Evolutionary conservation across 2,888 invertebrate genomes (phyloP).

Genomic region (Chrysolina americana): DNA sequence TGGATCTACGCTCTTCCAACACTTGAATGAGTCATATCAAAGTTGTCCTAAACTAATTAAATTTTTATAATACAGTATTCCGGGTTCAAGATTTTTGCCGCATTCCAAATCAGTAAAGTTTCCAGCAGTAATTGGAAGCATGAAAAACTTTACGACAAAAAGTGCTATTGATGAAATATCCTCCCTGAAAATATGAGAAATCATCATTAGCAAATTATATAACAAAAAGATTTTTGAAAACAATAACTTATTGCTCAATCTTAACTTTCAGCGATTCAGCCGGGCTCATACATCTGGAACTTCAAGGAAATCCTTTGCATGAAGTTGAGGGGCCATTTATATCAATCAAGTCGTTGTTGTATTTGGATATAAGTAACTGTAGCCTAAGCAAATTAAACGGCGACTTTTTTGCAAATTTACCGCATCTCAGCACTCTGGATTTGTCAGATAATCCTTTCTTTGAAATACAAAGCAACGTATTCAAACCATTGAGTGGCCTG

Average conservation of each 20-base stretch:
- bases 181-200: slow-evolving; percentile 1
- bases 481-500: slow-evolving; percentile 77
- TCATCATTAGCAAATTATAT: not conserved
- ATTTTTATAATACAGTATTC: slow-evolving; percentile 26
- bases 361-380: slow-evolving; percentile 79
- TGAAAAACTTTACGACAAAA: slow-evolving; percentile 12
- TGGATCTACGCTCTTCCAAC: slow-evolving; percentile 23
- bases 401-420: slow-evolving; percentile 78
- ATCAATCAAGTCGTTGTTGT: slow-evolving; percentile 77
- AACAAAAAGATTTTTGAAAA: not conserved
- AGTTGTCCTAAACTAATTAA: slow-evolving; percentile 36
- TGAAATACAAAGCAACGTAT: slow-evolving; percentile 73
- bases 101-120: slow-evolving; percentile 26
- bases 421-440: slow-evolving; percentile 79
- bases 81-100: slow-evolving; percentile 23
- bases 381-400: slow-evolving; percentile 74
- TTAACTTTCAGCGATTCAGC: slow-evolving; percentile 74
- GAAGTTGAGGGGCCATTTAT: slow-evolving; percentile 78
- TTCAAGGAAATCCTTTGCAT: slow-evolving; percentile 78
- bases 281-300: slow-evolving; percentile 79
- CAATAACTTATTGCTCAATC: slow-evolving; percentile 22
- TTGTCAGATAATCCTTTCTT: slow-evolving; percentile 78
- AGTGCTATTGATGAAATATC: not conserved
- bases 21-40: slow-evolving; percentile 28
- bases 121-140: not conserved